Base-by-base conservation (phyloP, 2,113 vertebrate genomes). In the Scomber colias region DNA sequence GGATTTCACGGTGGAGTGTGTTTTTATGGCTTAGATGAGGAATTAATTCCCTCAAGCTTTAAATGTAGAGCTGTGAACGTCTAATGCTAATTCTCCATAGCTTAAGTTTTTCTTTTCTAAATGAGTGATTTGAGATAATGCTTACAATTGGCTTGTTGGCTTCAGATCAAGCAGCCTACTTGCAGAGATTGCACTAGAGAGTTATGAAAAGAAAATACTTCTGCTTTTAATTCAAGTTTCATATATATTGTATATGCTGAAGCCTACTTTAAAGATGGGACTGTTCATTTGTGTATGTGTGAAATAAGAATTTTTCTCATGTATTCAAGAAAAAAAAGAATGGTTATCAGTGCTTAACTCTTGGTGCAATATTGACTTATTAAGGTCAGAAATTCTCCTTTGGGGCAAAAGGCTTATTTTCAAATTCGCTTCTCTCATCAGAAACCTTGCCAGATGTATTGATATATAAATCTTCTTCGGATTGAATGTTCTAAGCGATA, bases 91-190 rank as follows among this genome's bases (percentile, higher is more conserved):
- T 61, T 77, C 45, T 24, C 45, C 3, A 24, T 19, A 61, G 63
- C 24, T 65, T 57, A 24, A 11, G 50, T 62, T 62, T 19, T 62
- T 45, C 60, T 31, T 53, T 63, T 72, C 10, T 35, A 55, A 57
- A 76, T 78, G 15, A 77, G 31, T 74, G 60, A 85, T 81, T 76
- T 64, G 31, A 79, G 40, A 79, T 86, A 66, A 83, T 79, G 51
- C 46, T 40, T 67, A 67, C n/a, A 79, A 46, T 73, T 77, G 75
- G 46, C 66, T 85, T 57, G 11, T n/a, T 69, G 73, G 61, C n/a
- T 44, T 65, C 53, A 69, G 68, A 82, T 71, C 27, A 79, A 70
- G 62, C 57, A 70, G 21, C 17, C 48, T 24, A 71, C 48, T 73
- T 84, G 9, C 55, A 77, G 4, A 6, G 44, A 80, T 77, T 68